Evolutionary conservation across 2,113 vertebrate genomes (phyloP).

Genomic region (Mirza zaza): DNA sequence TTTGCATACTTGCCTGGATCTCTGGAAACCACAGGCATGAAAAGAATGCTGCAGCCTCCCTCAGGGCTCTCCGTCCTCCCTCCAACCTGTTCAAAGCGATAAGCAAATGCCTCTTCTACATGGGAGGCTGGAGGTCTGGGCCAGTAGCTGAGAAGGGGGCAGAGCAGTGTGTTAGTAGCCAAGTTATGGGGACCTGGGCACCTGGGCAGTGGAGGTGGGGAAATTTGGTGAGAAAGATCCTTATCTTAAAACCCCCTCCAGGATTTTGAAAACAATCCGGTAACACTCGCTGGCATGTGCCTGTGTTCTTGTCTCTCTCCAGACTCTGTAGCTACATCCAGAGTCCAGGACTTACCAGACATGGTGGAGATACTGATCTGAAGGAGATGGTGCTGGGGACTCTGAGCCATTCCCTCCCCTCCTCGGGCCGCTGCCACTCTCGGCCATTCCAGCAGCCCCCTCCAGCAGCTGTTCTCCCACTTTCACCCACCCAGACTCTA

Average conservation of each 20-base stretch:
- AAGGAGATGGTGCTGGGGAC: slow-evolving; percentile 52
- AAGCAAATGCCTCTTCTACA: background rate
- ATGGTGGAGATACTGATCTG: slow-evolving; percentile 89
- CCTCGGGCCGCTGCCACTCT: background rate
- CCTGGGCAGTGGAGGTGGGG: fast-evolving
- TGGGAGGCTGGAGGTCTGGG: background rate
- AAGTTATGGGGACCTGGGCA: background rate
- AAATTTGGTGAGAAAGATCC: background rate
- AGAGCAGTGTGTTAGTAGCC: background rate
- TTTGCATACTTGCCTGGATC: slow-evolving; percentile 40
- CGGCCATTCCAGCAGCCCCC: background rate
- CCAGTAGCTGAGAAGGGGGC: background rate
- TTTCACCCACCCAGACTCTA: background rate
- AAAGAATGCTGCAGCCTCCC: slow-evolving; percentile 66
- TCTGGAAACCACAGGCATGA: slow-evolving; percentile 71
- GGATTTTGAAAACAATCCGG: background rate
- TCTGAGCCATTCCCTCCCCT: background rate
- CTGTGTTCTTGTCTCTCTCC: slow-evolving; percentile 59
- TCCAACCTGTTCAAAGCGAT: slow-evolving; percentile 30
- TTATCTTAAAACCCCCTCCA: background rate
- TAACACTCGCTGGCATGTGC: background rate
- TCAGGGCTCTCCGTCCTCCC: background rate
- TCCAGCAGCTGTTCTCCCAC: background rate
- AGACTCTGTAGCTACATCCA: slow-evolving; percentile 76
- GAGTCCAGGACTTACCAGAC: slow-evolving; percentile 82